These are phyloP conservation scores for Scartelaos histophorus DNA, from an alignment of 2,113 vertebrate species.

Conservation along the genomic window DNA sequence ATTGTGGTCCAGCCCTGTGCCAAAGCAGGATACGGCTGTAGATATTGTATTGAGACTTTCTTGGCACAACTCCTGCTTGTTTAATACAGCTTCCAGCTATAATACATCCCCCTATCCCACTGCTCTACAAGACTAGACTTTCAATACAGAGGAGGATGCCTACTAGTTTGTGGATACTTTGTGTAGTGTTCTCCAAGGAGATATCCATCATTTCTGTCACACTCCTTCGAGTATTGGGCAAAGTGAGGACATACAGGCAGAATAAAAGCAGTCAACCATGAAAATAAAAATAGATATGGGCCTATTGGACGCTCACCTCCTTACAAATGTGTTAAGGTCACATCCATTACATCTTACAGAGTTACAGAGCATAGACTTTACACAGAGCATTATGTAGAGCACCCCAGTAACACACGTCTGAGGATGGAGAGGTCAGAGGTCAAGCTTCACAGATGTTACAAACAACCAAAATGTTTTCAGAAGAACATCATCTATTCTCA, in stretches of 20 bases:
- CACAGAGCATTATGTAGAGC: background rate
- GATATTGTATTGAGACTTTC: slow-evolving; percentile 63
- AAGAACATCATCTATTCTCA: background rate
- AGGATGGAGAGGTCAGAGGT: background rate
- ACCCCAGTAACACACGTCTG: too few relatives aligned
- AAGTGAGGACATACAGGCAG: background rate
- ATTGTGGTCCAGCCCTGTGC: slow-evolving; percentile 19
- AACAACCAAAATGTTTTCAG: background rate
- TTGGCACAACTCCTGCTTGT: slow-evolving; percentile 43
- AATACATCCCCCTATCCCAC: slow-evolving; percentile 56
- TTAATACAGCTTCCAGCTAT: slow-evolving; percentile 50
- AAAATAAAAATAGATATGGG: background rate
- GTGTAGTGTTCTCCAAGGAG: slow-evolving; percentile 20
- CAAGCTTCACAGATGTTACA: background rate
- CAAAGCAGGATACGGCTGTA: slow-evolving; percentile 38
- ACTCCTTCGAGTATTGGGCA: background rate
- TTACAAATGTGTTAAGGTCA: background rate
- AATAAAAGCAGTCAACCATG: background rate
- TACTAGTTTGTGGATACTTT: slow-evolving; percentile 1
- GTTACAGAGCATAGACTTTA: background rate
- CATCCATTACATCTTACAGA: background rate
- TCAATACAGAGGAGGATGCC: slow-evolving; percentile 13
- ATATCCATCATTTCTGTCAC: slow-evolving; percentile 34
- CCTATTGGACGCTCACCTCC: background rate
- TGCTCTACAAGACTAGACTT: slow-evolving; percentile 24